Conservation (phyloP, 2,113 vertebrate species). For the Petromus typicus region DNA sequence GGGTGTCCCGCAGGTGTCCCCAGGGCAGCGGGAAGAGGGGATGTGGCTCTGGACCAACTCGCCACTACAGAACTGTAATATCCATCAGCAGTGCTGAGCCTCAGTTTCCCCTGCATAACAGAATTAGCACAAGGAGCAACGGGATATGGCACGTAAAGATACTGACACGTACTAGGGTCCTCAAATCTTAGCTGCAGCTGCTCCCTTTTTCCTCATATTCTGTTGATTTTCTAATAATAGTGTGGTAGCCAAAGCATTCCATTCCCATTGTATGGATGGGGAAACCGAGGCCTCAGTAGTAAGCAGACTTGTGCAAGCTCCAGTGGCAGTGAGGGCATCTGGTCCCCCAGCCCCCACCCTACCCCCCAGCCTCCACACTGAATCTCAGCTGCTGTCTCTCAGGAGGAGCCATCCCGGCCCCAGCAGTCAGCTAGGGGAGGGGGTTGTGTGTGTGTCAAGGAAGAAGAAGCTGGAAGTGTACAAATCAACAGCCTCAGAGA, state of each 20-base stretch:
- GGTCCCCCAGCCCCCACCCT: not conserved
- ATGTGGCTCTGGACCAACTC: fast-evolving
- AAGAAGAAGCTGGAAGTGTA: not conserved
- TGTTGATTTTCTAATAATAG: not conserved
- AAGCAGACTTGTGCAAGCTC: not conserved
- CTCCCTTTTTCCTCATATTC: not conserved
- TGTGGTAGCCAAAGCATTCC: not conserved
- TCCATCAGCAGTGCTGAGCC: not conserved
- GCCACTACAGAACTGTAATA: not conserved
- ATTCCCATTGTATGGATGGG: not conserved
- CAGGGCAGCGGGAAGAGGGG: too few relatives aligned
- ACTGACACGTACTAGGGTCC: too few relatives aligned
- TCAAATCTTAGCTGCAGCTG: not conserved
- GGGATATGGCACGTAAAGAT: fast-evolving
- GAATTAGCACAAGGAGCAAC: fast-evolving
- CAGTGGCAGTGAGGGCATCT: not conserved
- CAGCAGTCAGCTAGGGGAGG: not conserved
- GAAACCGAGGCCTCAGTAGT: not conserved
- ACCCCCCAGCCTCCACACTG: too few relatives aligned
- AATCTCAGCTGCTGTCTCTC: not conserved
- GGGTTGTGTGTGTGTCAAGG: not conserved
- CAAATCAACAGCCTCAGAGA: not conserved
- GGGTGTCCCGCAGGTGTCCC: not conserved
- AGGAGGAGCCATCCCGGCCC: not conserved
- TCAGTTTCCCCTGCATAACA: not conserved